These are phyloP conservation scores for Pollicipes pollicipes DNA, from an alignment of 1,140 invertebrate genomes.

Conservation along the genomic window DNA sequence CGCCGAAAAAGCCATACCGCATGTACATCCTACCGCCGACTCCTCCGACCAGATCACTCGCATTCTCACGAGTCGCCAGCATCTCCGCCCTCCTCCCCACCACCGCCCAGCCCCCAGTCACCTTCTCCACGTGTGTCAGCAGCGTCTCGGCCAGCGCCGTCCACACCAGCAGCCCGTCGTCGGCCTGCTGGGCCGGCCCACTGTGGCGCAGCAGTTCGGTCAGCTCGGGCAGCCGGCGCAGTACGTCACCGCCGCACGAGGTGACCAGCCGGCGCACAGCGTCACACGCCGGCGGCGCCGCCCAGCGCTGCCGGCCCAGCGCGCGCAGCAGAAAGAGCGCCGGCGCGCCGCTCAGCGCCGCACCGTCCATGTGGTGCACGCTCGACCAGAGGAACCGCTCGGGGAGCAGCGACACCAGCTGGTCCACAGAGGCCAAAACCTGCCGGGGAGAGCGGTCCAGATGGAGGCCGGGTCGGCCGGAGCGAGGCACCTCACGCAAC, in stretches of 20 bases:
- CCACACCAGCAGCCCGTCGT: neutral
- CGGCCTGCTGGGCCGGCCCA: too few species aligned
- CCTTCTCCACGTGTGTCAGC: neutral
- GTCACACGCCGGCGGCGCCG: too few species aligned
- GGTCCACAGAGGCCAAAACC: neutral
- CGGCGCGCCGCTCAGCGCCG: too few species aligned
- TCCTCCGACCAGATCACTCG: too few species aligned
- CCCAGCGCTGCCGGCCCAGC: neutral
- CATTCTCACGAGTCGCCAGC: neutral
- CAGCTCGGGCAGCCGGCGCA: neutral
- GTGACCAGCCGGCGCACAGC: neutral
- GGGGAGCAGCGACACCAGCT: neutral
- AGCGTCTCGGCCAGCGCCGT: neutral
- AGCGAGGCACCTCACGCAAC: too few species aligned
- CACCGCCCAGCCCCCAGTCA: neutral
- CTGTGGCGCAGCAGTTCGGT: neutral
- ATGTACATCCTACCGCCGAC: too few species aligned
- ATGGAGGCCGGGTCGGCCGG: too few species aligned
- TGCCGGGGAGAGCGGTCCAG: neutral
- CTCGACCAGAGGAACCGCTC: neutral
- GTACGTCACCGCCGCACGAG: neutral
- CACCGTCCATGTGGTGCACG: neutral
- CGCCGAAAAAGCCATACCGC: too few species aligned
- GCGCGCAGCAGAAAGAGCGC: neutral
- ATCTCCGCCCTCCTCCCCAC: neutral